phyloP scores from a whole-genome alignment of 2,888 invertebrate genomes.

The Byasa hedistus region DNA sequence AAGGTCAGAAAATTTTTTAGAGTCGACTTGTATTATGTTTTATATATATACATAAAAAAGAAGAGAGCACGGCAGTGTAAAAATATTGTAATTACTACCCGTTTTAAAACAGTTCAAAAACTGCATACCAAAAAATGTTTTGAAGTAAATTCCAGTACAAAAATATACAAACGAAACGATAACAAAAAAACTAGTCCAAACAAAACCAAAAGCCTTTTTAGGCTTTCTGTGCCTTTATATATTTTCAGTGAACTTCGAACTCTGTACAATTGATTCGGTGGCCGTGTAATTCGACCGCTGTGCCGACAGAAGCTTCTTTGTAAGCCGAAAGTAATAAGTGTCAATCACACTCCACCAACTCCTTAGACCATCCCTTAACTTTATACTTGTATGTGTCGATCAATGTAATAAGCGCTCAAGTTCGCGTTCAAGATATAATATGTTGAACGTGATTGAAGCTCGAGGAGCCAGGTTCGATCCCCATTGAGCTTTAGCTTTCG shows the following conservation, averaged over 20 bases:
- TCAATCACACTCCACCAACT: conserved; percentile 12
- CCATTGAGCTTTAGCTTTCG: too few relatives aligned
- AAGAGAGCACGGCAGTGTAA: not conserved
- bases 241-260: too few relatives aligned
- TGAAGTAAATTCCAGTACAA: too few relatives aligned
- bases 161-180: too few relatives aligned
- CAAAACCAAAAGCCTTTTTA: too few relatives aligned
- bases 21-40: not conserved
- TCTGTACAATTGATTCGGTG: not conserved
- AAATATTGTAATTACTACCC: too few relatives aligned
- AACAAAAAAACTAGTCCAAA: too few relatives aligned
- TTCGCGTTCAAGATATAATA: conserved; percentile 12
- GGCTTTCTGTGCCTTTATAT: too few relatives aligned
- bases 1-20: not conserved
- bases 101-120: too few relatives aligned
- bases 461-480: too few relatives aligned
- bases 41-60: too few relatives aligned
- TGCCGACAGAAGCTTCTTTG: not conserved
- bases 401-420: conserved; percentile 7
- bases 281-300: not conserved
- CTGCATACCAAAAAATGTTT: too few relatives aligned
- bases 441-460: conserved; percentile 2
- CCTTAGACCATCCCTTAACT: not conserved
- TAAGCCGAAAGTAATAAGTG: conserved; percentile 20
- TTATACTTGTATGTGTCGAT: not conserved